phyloP scores from a whole-genome alignment of 2,113 vertebrate species.

The Origma solitaria region DNA sequence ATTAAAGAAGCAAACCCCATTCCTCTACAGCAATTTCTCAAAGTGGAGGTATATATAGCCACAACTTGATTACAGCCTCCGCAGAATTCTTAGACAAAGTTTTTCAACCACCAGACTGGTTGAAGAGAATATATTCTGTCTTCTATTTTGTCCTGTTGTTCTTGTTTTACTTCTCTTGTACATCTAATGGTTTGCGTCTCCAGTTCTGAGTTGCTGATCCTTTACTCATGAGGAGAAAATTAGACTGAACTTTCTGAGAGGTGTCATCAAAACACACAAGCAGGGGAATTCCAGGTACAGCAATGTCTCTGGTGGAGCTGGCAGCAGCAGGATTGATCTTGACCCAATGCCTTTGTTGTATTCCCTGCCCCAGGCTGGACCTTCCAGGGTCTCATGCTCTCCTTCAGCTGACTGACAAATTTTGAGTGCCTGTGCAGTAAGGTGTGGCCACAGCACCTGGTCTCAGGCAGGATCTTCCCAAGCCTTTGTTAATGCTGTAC shows the following conservation, averaged over 20 bases:
- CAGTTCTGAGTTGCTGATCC: background rate
- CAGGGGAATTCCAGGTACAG: background rate
- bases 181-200: background rate
- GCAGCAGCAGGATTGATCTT: background rate
- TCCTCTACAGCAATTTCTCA: background rate
- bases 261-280: background rate
- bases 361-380: background rate
- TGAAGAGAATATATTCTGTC: background rate
- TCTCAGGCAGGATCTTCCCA: background rate
- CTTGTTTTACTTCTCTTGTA: background rate
- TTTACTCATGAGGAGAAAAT: background rate
- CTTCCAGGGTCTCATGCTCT: background rate
- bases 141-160: background rate
- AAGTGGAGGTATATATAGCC: background rate
- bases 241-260: background rate
- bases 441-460: background rate
- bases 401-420: background rate
- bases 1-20: background rate
- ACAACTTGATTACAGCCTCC: background rate
- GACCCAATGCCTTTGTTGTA: background rate
- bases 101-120: background rate
- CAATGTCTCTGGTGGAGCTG: rapidly evolving
- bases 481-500: background rate
- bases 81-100: background rate
- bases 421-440: background rate